phyloP scores from a whole-genome alignment of 2,113 vertebrate genomes.

The Hemicordylus capensis region DNA sequence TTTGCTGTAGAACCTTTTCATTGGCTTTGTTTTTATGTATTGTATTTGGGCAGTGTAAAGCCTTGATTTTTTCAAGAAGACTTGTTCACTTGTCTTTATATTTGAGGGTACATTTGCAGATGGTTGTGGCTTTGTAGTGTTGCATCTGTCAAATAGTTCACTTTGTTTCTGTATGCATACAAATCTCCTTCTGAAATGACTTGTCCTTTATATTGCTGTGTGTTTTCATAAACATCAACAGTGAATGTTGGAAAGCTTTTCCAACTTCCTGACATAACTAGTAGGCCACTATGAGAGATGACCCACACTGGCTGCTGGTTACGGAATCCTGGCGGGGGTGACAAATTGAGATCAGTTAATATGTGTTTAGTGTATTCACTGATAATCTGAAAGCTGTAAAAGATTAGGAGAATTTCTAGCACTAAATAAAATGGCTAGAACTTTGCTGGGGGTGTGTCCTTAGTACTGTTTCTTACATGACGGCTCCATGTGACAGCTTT shows the following conservation, averaged over 20 bases:
- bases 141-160: neutral
- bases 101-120: neutral
- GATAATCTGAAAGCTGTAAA: neutral
- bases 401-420: neutral
- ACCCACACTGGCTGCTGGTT: neutral
- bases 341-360: neutral
- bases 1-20: neutral
- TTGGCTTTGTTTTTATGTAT: neutral
- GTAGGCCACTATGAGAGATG: neutral
- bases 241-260: neutral
- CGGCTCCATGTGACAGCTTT: neutral
- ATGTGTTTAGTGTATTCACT: neutral
- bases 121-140: neutral
- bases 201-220: neutral
- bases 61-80: neutral
- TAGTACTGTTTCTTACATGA: neutral
- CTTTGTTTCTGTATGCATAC: neutral
- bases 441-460: neutral
- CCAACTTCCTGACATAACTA: neutral
- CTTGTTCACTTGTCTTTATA: neutral
- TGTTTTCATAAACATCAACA: neutral
- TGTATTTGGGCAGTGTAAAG: neutral
- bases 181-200: neutral
- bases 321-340: neutral
- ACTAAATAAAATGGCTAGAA: neutral